A percentile compares a stretch with the other conserved stretches of the same genome.
Conservation (phyloP, 2,888 invertebrate species). For the Machimus atricapillus region DNA sequence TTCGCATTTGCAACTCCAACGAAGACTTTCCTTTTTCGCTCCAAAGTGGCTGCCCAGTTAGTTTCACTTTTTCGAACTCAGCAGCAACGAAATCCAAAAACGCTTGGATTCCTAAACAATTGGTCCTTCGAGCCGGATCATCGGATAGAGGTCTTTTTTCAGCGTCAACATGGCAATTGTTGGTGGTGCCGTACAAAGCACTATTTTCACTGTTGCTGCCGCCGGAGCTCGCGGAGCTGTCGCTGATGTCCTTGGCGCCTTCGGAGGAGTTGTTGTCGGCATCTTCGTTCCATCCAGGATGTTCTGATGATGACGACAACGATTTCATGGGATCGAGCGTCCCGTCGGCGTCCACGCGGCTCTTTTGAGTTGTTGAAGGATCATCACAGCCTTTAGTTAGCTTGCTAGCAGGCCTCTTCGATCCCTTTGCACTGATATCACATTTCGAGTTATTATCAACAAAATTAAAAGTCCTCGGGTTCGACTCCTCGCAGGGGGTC, state of each 20-base stretch:
- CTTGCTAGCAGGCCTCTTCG: conserved; percentile 11
- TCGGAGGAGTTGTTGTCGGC: not conserved
- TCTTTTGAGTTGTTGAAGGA: not conserved
- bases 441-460: too few relatives aligned
- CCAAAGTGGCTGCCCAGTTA: too few relatives aligned
- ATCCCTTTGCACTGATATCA: too few relatives aligned
- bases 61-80: too few relatives aligned
- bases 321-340: too few relatives aligned
- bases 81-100: too few relatives aligned
- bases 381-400: conserved; percentile 22
- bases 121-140: too few relatives aligned
- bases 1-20: too few relatives aligned
- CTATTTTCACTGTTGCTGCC: not conserved
- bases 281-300: not conserved
- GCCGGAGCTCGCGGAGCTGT: not conserved
- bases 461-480: too few relatives aligned
- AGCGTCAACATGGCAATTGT: conserved; percentile 35
- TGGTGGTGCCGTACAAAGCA: conserved; percentile 6
- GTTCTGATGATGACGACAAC: not conserved
- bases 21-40: too few relatives aligned
- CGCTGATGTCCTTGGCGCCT: not conserved
- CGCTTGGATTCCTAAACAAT: too few relatives aligned
- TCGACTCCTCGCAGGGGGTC: too few relatives aligned
- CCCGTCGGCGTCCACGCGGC: not conserved
- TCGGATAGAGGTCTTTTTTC: conserved; percentile 43